Evolutionary conservation across 2,113 vertebrate genomes (phyloP).

Genomic region (Cyprinodon variegatus): DNA sequence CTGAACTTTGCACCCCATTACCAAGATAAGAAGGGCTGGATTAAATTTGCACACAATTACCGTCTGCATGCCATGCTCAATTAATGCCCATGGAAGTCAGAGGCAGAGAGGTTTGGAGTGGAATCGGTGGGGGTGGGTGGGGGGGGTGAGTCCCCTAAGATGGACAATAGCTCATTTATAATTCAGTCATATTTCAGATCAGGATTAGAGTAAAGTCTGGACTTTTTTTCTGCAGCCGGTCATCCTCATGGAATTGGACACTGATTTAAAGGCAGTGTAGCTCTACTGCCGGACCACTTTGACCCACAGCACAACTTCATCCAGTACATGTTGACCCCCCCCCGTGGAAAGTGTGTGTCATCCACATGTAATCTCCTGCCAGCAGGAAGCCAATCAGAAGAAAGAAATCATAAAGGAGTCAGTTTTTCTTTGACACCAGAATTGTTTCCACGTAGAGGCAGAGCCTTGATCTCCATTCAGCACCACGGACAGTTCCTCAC

Average conservation of each 20-base stretch:
- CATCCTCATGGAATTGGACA: conserved; percentile 47
- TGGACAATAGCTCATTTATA: conserved; percentile 66
- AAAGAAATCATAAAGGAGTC: background rate
- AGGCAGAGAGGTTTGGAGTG: conserved; percentile 46
- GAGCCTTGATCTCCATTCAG: conserved; percentile 35
- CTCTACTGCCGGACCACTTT: conserved; percentile 62
- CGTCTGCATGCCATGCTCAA: conserved; percentile 36
- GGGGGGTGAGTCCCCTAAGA: conserved; percentile 26
- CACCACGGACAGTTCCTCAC: conserved; percentile 8
- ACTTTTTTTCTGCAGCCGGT: conserved; percentile 29
- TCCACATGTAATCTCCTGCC: conserved; percentile 23
- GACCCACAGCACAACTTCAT: conserved; percentile 62
- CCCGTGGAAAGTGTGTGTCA: conserved; percentile 37
- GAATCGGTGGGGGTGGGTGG: background rate
- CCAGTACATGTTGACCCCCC: conserved; percentile 44
- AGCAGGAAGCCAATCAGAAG: conserved; percentile 2
- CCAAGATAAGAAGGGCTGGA: conserved; percentile 31
- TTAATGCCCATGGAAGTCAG: conserved; percentile 59
- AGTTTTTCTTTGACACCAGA: conserved; percentile 15
- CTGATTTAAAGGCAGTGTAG: conserved; percentile 19
- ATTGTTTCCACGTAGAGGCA: conserved; percentile 22
- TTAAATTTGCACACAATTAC: conserved; percentile 63
- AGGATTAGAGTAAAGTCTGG: conserved; percentile 44
- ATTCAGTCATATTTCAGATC: conserved; percentile 65
- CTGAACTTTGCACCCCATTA: conserved; percentile 56